A percentile compares a stretch with the other conserved stretches of the same genome.
These are phyloP conservation scores for Cryptocephalus moraei DNA, from an alignment of 2,888 invertebrate species.

Conservation along the genomic window DNA sequence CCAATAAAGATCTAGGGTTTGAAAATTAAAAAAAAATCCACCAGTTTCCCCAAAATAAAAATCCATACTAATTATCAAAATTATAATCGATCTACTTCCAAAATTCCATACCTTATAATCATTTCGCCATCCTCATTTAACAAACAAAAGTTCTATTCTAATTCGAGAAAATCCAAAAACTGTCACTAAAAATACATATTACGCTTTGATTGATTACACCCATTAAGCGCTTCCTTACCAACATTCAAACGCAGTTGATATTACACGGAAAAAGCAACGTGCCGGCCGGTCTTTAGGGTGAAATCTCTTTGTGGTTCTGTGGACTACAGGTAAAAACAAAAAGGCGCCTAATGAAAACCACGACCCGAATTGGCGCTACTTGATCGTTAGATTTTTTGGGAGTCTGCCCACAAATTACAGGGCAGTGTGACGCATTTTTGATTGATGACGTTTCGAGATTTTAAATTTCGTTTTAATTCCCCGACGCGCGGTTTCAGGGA, in stretches of 20 bases:
- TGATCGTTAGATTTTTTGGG: conserved; percentile 20
- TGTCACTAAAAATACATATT: conserved; percentile 36
- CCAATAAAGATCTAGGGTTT: too few relatives aligned
- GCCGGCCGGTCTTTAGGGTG: conserved; percentile 6
- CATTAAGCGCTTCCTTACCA: conserved; percentile 13
- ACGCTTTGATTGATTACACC: conserved; percentile 33
- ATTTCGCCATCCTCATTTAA: too few relatives aligned
- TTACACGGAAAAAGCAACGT: conserved; percentile 4
- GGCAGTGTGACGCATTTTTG: conserved; percentile 28
- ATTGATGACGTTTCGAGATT: conserved; percentile 25
- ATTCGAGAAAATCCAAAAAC: conserved; percentile 26
- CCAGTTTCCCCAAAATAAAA: too few relatives aligned
- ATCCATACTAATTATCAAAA: too few relatives aligned
- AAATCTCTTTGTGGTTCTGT: conserved; percentile 8
- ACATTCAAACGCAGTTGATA: conserved; percentile 17
- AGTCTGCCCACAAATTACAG: conserved; percentile 27
- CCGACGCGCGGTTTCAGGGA: too few relatives aligned
- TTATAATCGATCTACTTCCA: too few relatives aligned
- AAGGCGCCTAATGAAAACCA: conserved; percentile 28
- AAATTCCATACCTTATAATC: not conserved
- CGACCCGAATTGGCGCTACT: conserved; percentile 1
- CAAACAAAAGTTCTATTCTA: conserved; percentile 24
- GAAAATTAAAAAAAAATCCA: too few relatives aligned
- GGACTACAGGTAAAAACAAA: conserved; percentile 24
- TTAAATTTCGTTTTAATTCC: too few relatives aligned